These are phyloP conservation scores for Cephus pygmeus DNA, from an alignment of 2,888 invertebrate genomes.

Conservation along the genomic window DNA sequence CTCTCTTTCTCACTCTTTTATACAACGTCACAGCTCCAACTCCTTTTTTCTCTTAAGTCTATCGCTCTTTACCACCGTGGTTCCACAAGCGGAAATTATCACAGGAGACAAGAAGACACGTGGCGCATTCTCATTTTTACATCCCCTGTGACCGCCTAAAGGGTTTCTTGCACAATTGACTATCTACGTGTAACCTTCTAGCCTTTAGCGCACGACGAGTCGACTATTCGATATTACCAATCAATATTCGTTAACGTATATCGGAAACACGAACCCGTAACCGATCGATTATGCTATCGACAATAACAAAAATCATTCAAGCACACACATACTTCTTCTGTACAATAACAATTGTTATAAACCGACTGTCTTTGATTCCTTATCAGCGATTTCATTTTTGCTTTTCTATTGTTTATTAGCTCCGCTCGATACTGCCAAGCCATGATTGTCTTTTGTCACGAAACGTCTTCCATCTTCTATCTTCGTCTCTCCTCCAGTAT, in stretches of 20 bases:
- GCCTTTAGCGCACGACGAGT: neutral
- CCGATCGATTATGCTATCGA: too few relatives aligned
- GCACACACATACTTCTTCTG: conserved; percentile 7
- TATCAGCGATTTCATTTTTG: conserved; percentile 20
- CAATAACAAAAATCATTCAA: neutral
- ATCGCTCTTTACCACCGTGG: too few relatives aligned
- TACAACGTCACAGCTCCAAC: too few relatives aligned
- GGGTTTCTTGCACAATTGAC: conserved; percentile 1
- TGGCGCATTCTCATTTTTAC: too few relatives aligned
- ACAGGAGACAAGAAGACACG: too few relatives aligned
- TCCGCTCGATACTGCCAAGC: conserved; percentile 3
- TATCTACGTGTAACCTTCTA: neutral
- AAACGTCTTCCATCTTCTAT: conserved; percentile 23
- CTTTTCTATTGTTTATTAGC: conserved; percentile 12
- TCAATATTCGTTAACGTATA: too few relatives aligned
- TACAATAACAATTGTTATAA: conserved; percentile 25
- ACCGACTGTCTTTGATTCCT: conserved; percentile 17
- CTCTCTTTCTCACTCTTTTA: too few relatives aligned
- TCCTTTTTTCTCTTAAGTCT: too few relatives aligned
- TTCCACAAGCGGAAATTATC: too few relatives aligned
- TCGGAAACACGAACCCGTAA: too few relatives aligned
- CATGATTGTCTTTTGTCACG: conserved; percentile 56
- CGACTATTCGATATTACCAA: neutral
- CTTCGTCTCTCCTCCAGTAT: neutral
- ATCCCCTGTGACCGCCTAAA: too few relatives aligned